Evolutionary conservation across 2,113 vertebrate genomes (phyloP), one percentile per base, ranked within the genome.

Genomic region (Eubucco bourcierii): DNA sequence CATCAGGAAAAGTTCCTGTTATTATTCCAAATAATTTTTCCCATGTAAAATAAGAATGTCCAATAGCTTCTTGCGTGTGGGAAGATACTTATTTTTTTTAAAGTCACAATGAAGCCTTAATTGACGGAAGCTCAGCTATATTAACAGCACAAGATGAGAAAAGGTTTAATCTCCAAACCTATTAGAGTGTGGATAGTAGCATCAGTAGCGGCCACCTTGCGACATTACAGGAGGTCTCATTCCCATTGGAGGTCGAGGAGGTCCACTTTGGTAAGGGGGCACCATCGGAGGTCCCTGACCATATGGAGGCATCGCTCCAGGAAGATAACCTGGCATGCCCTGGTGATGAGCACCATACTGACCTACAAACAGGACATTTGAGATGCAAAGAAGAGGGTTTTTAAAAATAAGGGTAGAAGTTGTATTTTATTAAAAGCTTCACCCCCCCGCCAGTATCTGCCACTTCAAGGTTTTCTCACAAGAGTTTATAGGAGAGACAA

Each of bases 181-280:
- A 99, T 98, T 99, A 98, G 97, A 97, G 94, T 93, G 97, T 96
- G 97, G 97, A 98, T 96, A 97, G 97, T 96, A 97, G 97, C 97
- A 97, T 99, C 99, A 99, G 98, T 99, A 99, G 97, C 99, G 99
- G 97, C 99, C 99, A 88, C 99, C 99, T 79, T 99, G 99, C 87
- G 99, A 99, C 99, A 99, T 99, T 96, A 99, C 99, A 60, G 99
- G 99, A 91, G 99, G 99, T 98, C 99, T 99, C 98, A 99, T 99
- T 97, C 98, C 99, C 98, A 99, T 98, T 55, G 99, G 99, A 91
- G 98, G 98, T 94, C 98, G 98, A 96, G 98, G 98, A 89, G 99
- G 99, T 94, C 99, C 99, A 97, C 98, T 98, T 97, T 99, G 99
- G 97, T 98, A 99, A 46, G 98, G 98, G 92, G 99, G 99, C 76